Percentiles rank a stretch among this genome's conserved stretches.
Evolutionary conservation across 2,888 invertebrate genomes (phyloP).

Genomic region (Theretra japonica): DNA sequence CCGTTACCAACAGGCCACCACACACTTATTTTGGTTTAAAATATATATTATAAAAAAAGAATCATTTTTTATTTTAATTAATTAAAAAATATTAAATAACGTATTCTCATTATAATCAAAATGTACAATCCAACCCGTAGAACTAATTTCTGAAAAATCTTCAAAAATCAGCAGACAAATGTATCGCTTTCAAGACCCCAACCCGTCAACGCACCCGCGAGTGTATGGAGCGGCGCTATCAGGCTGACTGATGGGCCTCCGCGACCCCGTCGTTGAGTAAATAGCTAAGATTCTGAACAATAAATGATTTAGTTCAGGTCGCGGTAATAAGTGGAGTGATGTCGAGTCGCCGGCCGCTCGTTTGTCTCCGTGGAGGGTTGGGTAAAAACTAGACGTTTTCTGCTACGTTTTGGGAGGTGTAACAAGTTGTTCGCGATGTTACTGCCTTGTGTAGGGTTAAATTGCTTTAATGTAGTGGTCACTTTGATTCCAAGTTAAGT

Average conservation of each 20-base stretch:
- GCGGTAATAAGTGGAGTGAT: conserved; percentile 81
- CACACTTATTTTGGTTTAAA: too few relatives aligned
- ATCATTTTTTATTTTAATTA: too few relatives aligned
- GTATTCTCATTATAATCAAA: not conserved
- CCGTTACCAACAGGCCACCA: too few relatives aligned
- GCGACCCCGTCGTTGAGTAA: conserved; percentile 74
- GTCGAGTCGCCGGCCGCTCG: conserved; percentile 66
- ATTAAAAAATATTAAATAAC: too few relatives aligned
- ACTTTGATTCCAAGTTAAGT: too few relatives aligned
- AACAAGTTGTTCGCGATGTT: conserved; percentile 6
- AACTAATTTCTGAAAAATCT: not conserved
- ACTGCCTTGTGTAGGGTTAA: not conserved
- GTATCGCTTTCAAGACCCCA: not conserved
- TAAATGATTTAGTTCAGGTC: conserved; percentile 79
- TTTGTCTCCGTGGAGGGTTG: conserved; percentile 63
- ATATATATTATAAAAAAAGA: too few relatives aligned
- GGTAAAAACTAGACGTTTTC: conserved; percentile 42
- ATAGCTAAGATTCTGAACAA: conserved; percentile 76
- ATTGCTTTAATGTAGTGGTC: too few relatives aligned
- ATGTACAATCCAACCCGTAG: not conserved
- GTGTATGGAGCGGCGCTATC: conserved; percentile 7
- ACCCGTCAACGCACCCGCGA: conserved; percentile 3
- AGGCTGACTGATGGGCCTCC: conserved; percentile 64
- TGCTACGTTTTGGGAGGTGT: conserved; percentile 30
- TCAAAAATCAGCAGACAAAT: not conserved